A percentile compares a stretch with the other conserved stretches of the same genome.
Conservation (phyloP, 2,888 invertebrate genomes). For the Drosophila subquinaria region DNA sequence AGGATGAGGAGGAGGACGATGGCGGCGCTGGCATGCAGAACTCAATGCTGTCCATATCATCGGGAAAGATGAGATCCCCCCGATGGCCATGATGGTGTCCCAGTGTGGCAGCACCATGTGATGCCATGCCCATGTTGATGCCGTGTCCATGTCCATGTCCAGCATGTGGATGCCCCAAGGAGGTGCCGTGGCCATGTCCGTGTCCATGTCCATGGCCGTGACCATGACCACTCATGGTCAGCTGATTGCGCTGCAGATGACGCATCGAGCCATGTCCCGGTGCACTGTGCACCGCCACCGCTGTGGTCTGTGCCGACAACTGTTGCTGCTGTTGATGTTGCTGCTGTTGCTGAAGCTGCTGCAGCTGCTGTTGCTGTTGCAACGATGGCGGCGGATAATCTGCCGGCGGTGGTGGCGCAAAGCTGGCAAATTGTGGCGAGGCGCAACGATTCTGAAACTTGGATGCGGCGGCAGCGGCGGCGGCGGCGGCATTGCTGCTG, state of each 20-base stretch:
- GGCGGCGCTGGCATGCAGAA: constrained; percentile 83
- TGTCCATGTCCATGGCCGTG: constrained; percentile 43
- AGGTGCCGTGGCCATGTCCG: constrained; percentile 32
- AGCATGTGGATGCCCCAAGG: constrained; percentile 16
- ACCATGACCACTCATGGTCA: constrained; percentile 59
- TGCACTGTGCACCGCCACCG: constrained; percentile 59
- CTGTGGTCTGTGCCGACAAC: constrained; percentile 52
- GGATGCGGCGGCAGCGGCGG: constrained; percentile 54
- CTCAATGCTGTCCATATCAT: constrained; percentile 85
- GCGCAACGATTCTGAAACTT: constrained; percentile 84
- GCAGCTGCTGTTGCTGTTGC: constrained; percentile 42
- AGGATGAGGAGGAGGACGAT: constrained; percentile 72
- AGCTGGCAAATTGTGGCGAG: constrained; percentile 88
- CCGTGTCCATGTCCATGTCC: constrained; percentile 38
- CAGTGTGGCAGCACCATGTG: constrained; percentile 71
- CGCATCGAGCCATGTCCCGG: constrained; percentile 59
- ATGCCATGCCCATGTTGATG: constrained; percentile 28
- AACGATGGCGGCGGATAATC: constrained; percentile 87
- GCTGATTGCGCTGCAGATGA: constrained; percentile 53
- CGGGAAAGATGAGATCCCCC: constrained; percentile 83
- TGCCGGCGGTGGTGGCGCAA: constrained; percentile 89
- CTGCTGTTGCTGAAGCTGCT: constrained; percentile 47
- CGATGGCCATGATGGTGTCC: constrained; percentile 75
- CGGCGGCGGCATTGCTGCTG: constrained; percentile 46
- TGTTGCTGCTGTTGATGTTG: constrained; percentile 84